Evolutionary conservation across 37 sponge, comb jelly and placozoan genomes (phyloP), one percentile per base, ranked within the genome.

Genomic region (Geodia barretti): DNA sequence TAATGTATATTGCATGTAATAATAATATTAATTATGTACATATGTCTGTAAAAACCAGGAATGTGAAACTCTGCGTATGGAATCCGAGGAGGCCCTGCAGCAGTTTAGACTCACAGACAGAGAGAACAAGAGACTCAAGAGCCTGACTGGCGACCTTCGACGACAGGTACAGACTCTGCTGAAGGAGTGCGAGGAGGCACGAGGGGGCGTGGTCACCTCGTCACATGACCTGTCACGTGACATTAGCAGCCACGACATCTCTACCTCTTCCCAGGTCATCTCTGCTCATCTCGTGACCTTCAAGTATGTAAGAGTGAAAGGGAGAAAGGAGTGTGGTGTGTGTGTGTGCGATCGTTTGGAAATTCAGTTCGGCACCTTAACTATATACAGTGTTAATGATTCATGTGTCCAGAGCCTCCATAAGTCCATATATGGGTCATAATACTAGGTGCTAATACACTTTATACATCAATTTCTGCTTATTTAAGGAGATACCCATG

Each of bases 231-330:
- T 37, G 20, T 20, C 75, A 5, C 71, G 78, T 59, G 93, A 88
- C 32, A 58, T 78, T 32, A 84, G 76, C 47, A 89, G 88, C 38
- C 71, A 73, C 37, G 87, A 83, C 34, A 85, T 93, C 64, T 66
- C 87, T 47, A 91, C 86, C 70, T 97, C 97, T 2, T 87, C 95
- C 64, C 88, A 93, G 62, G 89, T 96, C 66, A 94, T 91, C 60
- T 83, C 91, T 63, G 81, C 73, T 19, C 84, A 87, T 11, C 80
- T 92, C 54, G 91, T 93, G 17, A 72, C 85, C 9, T 96, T 92
- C 79, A 88, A 37, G 79, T 77, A 29, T 28, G 79, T n/a, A n/a
- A n/a, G n/a, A n/a, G n/a, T n/a, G n/a, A n/a, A n/a, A n/a, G n/a
- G n/a, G n/a, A n/a, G n/a, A n/a, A n/a, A n/a, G n/a, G n/a, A n/a